Evolutionary conservation across 2,797 vertebrate genomes (phyloP).

Genomic region (Pipistrellus nathusii): DNA sequence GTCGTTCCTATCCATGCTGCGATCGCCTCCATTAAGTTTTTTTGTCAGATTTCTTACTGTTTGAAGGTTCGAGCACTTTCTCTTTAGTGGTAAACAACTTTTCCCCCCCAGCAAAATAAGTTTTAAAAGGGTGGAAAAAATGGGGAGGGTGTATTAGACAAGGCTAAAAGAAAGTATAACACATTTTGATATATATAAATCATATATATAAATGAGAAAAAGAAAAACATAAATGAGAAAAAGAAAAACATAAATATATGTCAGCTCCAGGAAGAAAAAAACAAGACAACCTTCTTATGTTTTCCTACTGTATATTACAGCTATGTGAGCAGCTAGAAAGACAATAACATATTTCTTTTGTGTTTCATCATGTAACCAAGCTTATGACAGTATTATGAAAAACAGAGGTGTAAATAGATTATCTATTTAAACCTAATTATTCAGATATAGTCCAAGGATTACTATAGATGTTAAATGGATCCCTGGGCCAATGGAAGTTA

Average conservation of each 20-base stretch:
- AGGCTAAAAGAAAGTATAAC: background rate
- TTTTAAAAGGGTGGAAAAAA: conserved; percentile 5
- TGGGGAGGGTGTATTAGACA: background rate
- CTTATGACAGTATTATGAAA: conserved; percentile 55
- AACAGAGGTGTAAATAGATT: conserved; percentile 41
- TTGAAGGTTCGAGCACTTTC: conserved; percentile 58
- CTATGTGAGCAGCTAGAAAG: conserved; percentile 37
- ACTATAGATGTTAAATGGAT: conserved; percentile 69
- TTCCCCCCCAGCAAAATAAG: conserved; percentile 2
- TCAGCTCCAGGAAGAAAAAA: conserved; percentile 27
- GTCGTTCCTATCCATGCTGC: conserved; percentile 35
- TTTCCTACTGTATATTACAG: conserved; percentile 19
- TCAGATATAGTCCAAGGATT: conserved; percentile 63
- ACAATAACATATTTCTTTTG: conserved; percentile 25
- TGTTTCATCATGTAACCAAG: conserved; percentile 52
- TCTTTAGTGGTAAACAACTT: background rate
- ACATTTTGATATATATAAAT: conserved; percentile 24
- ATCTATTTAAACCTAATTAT: conserved; percentile 69
- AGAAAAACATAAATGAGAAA: conserved; percentile 58
- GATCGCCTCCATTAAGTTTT: conserved; percentile 20
- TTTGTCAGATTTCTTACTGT: conserved; percentile 59
- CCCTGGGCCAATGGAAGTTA: conserved; percentile 49
- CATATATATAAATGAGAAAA: conserved; percentile 24
- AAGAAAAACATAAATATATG: conserved; percentile 41
- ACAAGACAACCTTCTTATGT: background rate